Evolutionary conservation across 2,797 vertebrate species (phyloP), one percentile per base, ranked within the genome.

Genomic region (Chloroceryle inda): DNA sequence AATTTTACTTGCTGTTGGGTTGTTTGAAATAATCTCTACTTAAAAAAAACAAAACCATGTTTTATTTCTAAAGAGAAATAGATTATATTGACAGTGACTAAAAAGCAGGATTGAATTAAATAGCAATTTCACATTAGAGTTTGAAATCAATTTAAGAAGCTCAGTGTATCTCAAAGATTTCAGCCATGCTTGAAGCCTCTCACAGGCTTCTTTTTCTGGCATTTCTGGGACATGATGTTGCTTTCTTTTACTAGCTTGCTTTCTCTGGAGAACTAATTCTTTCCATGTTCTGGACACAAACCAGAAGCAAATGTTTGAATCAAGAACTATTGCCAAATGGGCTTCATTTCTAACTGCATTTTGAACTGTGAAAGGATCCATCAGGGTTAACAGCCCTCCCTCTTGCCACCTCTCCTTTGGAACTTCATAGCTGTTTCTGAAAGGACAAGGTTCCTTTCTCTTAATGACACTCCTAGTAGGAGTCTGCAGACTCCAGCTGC

Each of bases 21-120:
- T 31, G 2, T 67, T 61, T 96, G 71, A 93, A 92, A 85, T 74
- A 92, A 86, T 55, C 37, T 64, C 77, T 91, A 15, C 50, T 68
- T 40, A 3, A 19, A 47, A 91, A 59, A 61, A 63, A 37, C 37
- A 37, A 27, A 3, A 1, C 3, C 2, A 6, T 3, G 2, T 44
- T 89, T 89, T 94, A 53, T 89, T 67, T 79, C 68, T 91, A 73
- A 80, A 91, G 68, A 94, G 56, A 85, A 92, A 78, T 76, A 33
- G 10, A 31, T 76, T 78, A 21, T 83, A 47, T 63, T 79, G 74
- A 50, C 47, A 61, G 21, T 59, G 38, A 44, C 47, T 82, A 82
- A 94, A 94, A 89, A 27, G 22, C 13, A 79, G 66, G 33, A 79
- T 21, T 75, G 45, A 86, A 52, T 75, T 78, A 84, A 85, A 63